A percentile compares a stretch with the other conserved stretches of the same genome.
Evolutionary conservation across 2,888 invertebrate species (phyloP).

Genomic region (Brenthis ino): DNA sequence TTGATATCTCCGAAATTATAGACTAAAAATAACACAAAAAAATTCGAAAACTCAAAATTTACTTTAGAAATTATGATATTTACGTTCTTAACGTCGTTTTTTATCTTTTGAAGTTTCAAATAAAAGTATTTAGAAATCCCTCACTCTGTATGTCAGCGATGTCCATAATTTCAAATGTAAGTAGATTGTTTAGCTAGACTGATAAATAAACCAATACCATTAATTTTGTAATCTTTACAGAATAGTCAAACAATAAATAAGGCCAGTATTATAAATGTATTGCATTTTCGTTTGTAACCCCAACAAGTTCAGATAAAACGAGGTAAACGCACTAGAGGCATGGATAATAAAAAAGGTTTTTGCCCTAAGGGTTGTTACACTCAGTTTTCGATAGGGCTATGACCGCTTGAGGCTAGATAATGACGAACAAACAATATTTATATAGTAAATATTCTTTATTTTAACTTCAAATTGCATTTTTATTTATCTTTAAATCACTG

Average conservation of each 20-base stretch:
- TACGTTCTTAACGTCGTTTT: too few relatives aligned
- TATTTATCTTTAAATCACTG: too few relatives aligned
- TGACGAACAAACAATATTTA: constrained; percentile 9
- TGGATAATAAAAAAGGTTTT: constrained; percentile 33
- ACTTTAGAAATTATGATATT: too few relatives aligned
- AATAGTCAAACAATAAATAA: neutral
- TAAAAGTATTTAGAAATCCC: too few relatives aligned
- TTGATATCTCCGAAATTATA: too few relatives aligned
- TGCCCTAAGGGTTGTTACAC: constrained; percentile 34
- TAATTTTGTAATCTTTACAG: neutral
- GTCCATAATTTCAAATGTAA: too few relatives aligned
- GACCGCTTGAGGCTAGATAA: constrained; percentile 18
- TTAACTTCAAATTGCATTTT: too few relatives aligned
- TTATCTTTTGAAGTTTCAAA: too few relatives aligned
- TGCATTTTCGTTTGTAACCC: constrained; percentile 1
- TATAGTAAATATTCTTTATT: neutral
- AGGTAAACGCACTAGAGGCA: constrained; percentile 33
- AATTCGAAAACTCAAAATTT: too few relatives aligned
- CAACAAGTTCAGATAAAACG: constrained; percentile 26
- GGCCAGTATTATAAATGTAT: neutral
- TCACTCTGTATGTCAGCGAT: too few relatives aligned
- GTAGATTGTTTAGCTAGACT: too few relatives aligned
- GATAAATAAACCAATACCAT: neutral
- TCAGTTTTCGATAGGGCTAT: constrained; percentile 29
- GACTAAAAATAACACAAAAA: too few relatives aligned